Conservation (phyloP, 2,113 vertebrate species). For the Clarias gariepinus region DNA sequence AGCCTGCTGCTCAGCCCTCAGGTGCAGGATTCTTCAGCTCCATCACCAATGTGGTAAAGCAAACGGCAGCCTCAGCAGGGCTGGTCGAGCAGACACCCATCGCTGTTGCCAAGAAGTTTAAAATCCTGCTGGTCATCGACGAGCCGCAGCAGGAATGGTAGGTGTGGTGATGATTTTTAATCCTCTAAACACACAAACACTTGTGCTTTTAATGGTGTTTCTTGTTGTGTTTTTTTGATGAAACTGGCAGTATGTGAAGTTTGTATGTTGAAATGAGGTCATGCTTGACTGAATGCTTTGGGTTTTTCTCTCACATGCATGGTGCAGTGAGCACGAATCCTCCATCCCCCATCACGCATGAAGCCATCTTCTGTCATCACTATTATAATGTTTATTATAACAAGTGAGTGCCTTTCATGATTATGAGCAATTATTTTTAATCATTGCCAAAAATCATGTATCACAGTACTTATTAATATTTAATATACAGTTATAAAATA, state of each 20-base stretch:
- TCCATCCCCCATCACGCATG: background rate
- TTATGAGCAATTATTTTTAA: background rate
- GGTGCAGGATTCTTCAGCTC: slow-evolving; percentile 89
- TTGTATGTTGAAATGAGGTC: background rate
- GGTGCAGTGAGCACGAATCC: background rate
- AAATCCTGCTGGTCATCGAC: slow-evolving; percentile 89
- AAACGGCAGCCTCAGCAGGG: slow-evolving; percentile 86
- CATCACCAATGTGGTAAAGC: slow-evolving; percentile 91
- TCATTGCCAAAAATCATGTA: background rate
- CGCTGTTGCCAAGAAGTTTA: slow-evolving; percentile 80
- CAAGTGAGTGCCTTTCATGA: background rate
- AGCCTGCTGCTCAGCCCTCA: slow-evolving; percentile 59
- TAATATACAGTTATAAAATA: background rate
- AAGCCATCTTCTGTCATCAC: background rate
- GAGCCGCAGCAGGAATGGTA: slow-evolving; percentile 92
- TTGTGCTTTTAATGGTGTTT: background rate
- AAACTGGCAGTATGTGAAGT: background rate
- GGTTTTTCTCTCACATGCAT: background rate
- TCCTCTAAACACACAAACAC: background rate
- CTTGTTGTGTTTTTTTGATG: no score
- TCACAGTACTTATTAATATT: background rate
- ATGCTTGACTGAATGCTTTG: slow-evolving; percentile 2
- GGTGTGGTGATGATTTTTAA: slow-evolving; percentile 55
- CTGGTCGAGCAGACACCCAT: slow-evolving; percentile 80
- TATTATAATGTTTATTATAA: slow-evolving; percentile 3